These are phyloP conservation scores for Diachasmimorpha longicaudata DNA, from an alignment of 1,140 invertebrate genomes.

Conservation along the genomic window DNA sequence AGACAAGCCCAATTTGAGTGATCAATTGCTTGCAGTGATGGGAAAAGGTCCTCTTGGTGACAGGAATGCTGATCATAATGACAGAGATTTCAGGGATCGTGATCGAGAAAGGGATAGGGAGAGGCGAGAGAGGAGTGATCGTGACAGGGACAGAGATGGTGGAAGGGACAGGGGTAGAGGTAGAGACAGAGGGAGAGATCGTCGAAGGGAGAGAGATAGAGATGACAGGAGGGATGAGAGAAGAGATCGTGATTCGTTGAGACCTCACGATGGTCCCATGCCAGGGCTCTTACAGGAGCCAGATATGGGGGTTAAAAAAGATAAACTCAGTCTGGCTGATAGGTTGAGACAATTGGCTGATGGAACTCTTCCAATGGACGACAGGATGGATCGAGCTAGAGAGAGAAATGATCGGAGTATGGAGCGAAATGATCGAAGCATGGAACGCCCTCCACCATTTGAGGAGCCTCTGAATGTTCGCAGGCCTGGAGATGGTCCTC, in stretches of 20 bases:
- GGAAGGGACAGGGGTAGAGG: conserved; percentile 49
- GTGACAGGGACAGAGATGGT: conserved; percentile 32
- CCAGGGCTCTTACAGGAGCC: conserved; percentile 32
- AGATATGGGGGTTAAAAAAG: conserved; percentile 45
- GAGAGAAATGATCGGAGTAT: conserved; percentile 44
- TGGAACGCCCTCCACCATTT: conserved; percentile 31
- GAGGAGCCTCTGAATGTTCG: conserved; percentile 41
- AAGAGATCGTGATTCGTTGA: conserved; percentile 38
- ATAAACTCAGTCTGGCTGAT: conserved; percentile 56
- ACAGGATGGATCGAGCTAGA: conserved; percentile 48
- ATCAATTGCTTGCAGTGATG: conserved; percentile 57
- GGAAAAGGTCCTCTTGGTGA: conserved; percentile 43
- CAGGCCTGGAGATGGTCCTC: conserved; percentile 43
- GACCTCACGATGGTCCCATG: conserved; percentile 40
- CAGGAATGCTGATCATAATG: conserved; percentile 13
- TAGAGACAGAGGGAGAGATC: conserved; percentile 53
- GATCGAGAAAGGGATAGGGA: conserved; percentile 56
- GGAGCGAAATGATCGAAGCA: conserved; percentile 43
- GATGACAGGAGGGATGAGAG: conserved; percentile 49
- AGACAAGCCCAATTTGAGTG: conserved; percentile 48
- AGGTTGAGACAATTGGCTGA: conserved; percentile 58
- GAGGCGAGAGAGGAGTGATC: conserved; percentile 47
- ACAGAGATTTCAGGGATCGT: conserved; percentile 22
- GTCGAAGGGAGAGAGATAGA: conserved; percentile 53
- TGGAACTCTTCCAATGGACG: conserved; percentile 55